Base-by-base conservation (phyloP, 2,113 vertebrate species). In the Ranitomeya imitator region DNA sequence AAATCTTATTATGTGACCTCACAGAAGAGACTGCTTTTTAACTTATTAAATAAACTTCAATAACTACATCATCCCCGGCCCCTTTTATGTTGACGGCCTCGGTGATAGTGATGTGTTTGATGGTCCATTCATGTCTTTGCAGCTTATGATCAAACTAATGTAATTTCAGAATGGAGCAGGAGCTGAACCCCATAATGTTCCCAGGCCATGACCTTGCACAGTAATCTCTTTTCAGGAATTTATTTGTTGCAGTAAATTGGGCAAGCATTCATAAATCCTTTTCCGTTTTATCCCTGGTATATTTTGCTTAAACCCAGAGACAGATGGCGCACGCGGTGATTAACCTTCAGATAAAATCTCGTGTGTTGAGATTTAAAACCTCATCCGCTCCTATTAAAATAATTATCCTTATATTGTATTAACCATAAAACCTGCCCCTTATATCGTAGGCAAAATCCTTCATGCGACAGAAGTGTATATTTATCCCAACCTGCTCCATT, bases 301-400 rank as follows among this genome's bases (percentile, higher is more conserved):
- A 86, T 77, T 86, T 86, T 86, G 59, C 76, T 55, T 54, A 86
- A 86, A 79, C 85, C n/a, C 59, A 54, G 74, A 65, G 77, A 87
- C 86, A 87, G 77, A 87, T 87, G 78, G 78, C 81, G 60, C 65
- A 71, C 23, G 45, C 54, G 26, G 78, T 81, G 86, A 87, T 87
- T 81, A 87, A 87, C 77, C 86, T 87, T 87, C 78, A 87, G 76
- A 87, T 87, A 87, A 80, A 79, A 80, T 87, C 77, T 69, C 73
- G 78, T 67, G n/a, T 81, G 78, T 81, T 55, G 86, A 57, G 52
- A 87, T 87, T 81, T 71, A 81, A 87, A 87, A 87, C 77, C 86
- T 81, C 86, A 80, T 63, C 15, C 61, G 51, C 54, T 81, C 71
- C 52, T 80, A 81, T 81, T 87, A 81, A 57, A 80, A 80, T 76